Percentiles rank a stretch among this genome's conserved stretches.
Conservation (phyloP, 2,888 invertebrate species). For the Acanthosepion esculentum region DNA sequence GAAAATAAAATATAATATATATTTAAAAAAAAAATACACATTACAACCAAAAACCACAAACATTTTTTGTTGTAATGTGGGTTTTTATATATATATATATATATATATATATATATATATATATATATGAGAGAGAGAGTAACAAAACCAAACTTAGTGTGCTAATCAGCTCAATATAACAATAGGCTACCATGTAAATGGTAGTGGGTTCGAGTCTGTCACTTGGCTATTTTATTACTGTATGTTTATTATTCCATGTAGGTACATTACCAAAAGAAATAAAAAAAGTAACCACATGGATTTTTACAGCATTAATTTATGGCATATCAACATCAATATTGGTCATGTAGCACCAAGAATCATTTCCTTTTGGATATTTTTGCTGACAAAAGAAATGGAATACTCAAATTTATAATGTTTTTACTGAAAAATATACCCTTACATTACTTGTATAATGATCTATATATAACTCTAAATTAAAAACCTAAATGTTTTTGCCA, state of each 20-base stretch:
- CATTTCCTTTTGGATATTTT: background rate
- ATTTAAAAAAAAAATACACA: background rate
- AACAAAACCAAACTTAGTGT: too few species aligned
- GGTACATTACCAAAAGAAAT: background rate
- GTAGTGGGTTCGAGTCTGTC: background rate
- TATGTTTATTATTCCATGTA: background rate
- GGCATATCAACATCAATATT: background rate
- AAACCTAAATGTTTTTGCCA: too few species aligned
- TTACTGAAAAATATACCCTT: background rate
- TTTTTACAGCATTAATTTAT: background rate
- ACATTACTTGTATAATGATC: background rate
- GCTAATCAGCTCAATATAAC: too few species aligned
- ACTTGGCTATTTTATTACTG: background rate
- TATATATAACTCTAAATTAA: too few species aligned
- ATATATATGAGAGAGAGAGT: too few species aligned
- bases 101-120: too few species aligned
- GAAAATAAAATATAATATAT: too few species aligned
- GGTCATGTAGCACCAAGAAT: conserved; percentile 18
- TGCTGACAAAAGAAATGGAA: background rate
- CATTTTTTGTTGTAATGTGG: too few species aligned
- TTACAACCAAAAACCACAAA: background rate
- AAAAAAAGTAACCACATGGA: background rate
- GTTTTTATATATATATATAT: background rate
- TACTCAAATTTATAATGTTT: background rate
- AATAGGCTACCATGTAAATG: background rate